Evolutionary conservation across 2,888 invertebrate species (phyloP), one percentile per base, ranked within the genome.

Genomic region (Eristalinus sepulchralis): DNA sequence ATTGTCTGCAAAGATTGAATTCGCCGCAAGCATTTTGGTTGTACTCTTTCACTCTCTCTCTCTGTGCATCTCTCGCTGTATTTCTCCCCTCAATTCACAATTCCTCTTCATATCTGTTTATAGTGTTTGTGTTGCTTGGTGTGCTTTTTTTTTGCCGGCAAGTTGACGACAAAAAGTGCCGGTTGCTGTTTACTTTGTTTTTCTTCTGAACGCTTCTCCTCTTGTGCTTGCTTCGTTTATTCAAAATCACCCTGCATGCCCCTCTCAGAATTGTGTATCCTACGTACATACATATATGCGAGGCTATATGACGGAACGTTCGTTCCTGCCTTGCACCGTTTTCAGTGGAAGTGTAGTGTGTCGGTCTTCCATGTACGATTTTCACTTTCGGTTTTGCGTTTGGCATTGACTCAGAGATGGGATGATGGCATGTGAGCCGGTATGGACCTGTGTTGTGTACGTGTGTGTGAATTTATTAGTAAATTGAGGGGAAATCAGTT

Each of bases 361-460:
- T 66, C 34, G n/a, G 22, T 24, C 31, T n/a, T 27, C 27, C 55
- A 63, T 78, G 68, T 67, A 80, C 62, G 72, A 83, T 87, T 88
- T 88, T 88, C 88, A 88, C 88, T 88, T 88, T 88, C 88, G 81
- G 80, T 88, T 88, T 87, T 78, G 73, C 66, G 63, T 86, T 79
- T 75, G 78, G 78, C 83, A 86, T 83, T 86, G 86, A 79, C 53
- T 83, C n/a, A 60, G 34, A 62, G 66, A 68, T 81, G 76, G 22
- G 75, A 33, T 27, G 63, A 81, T 66, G 71, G 64, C 57, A 70
- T 71, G 55, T 39, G 47, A 67, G 13, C 17, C 57, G 24, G 57
- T 57, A 27, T 57, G 57, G 57, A 57, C 24, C 24, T 22, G 57
- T 13, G 47, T 22, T 11, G 24, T 59, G 62, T 13, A 53, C 36